Evolutionary conservation across 2,797 vertebrate genomes (phyloP).

Genomic region (Muscicapa striata): DNA sequence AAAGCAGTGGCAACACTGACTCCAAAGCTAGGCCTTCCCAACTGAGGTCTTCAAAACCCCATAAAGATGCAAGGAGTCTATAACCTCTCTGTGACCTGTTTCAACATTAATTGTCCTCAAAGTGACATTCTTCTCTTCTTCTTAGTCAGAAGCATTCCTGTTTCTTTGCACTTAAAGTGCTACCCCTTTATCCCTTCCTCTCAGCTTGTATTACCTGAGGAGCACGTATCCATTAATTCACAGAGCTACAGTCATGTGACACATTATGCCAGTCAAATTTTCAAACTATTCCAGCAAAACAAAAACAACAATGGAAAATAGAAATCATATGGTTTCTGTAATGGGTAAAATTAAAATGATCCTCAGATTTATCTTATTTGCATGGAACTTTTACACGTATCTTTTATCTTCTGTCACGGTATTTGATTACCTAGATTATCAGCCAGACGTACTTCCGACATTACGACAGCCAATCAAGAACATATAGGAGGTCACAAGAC

Average conservation of each 20-base stretch:
- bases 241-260: background rate
- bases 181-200: background rate
- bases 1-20: background rate
- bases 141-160: background rate
- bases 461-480: background rate
- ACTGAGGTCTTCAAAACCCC: background rate
- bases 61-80: accelerated
- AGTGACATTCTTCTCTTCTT: background rate
- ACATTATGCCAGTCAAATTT: background rate
- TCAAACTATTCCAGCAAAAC: background rate
- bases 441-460: background rate
- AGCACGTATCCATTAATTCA: background rate
- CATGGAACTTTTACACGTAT: background rate
- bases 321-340: background rate
- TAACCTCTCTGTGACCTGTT: background rate
- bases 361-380: background rate
- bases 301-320: background rate
- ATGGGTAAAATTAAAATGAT: background rate
- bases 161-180: background rate
- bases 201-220: background rate
- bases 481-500: background rate
- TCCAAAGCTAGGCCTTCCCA: background rate
- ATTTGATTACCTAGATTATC: background rate
- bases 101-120: background rate
- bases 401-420: background rate